Evolutionary conservation across 2,113 vertebrate species (phyloP).

Genomic region (Aegypius monachus): DNA sequence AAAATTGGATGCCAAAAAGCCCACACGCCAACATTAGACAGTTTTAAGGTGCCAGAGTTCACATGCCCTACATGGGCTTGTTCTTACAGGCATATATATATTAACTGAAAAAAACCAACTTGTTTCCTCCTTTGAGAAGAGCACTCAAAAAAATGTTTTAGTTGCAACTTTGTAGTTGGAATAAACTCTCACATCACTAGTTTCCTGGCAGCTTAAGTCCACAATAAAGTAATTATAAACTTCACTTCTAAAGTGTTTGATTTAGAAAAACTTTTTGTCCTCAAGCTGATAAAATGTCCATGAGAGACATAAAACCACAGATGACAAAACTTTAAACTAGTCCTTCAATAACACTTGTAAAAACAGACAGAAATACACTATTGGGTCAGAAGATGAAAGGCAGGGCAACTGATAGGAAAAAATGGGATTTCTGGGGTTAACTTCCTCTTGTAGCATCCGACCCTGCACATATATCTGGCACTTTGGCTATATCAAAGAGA

Average conservation of each 20-base stretch:
- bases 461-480: neutral
- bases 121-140: neutral
- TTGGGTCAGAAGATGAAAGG: neutral
- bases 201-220: neutral
- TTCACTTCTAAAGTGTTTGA: neutral
- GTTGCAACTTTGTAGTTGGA: neutral
- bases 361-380: neutral
- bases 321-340: neutral
- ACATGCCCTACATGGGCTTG: neutral
- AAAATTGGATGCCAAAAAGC: neutral
- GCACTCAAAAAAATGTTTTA: neutral
- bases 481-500: neutral
- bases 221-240: neutral
- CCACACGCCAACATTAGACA: neutral
- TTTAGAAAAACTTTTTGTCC: neutral
- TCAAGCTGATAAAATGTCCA: neutral
- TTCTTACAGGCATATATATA: neutral
- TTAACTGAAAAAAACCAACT: neutral
- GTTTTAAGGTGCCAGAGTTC: neutral
- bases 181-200: neutral
- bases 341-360: neutral
- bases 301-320: accelerated
- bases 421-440: neutral
- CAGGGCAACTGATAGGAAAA: neutral
- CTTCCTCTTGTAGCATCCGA: neutral